phyloP scores from a whole-genome alignment of 2,797 vertebrate genomes.

The Cryptoprocta ferox region DNA sequence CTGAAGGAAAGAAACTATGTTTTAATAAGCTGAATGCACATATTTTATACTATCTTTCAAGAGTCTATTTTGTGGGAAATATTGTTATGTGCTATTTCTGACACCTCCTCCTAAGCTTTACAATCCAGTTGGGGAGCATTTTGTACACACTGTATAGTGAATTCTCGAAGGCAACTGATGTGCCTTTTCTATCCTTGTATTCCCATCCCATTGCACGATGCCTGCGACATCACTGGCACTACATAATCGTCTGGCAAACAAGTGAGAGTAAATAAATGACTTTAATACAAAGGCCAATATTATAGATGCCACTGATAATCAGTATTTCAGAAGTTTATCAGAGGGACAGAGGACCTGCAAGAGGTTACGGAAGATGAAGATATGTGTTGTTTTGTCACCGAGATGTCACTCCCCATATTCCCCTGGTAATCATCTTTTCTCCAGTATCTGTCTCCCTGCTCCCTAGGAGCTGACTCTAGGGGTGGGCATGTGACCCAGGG shows the following conservation, averaged over 20 bases:
- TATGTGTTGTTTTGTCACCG: background rate
- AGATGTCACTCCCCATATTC: background rate
- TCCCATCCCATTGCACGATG: background rate
- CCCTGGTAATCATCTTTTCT: background rate
- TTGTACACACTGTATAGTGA: background rate
- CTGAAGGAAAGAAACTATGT: background rate
- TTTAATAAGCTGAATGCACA: background rate
- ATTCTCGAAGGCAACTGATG: background rate
- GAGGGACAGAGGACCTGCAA: background rate
- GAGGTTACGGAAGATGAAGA: background rate
- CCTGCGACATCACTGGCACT: background rate
- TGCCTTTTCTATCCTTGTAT: background rate
- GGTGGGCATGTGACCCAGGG: background rate
- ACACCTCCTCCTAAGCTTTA: background rate
- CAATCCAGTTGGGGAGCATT: background rate
- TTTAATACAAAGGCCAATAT: background rate
- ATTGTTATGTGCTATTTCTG: background rate
- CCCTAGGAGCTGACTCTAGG: background rate
- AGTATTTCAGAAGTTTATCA: background rate
- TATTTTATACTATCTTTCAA: background rate
- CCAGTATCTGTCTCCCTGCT: background rate
- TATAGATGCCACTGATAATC: background rate
- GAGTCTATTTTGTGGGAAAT: background rate
- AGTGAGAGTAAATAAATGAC: background rate
- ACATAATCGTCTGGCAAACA: slow-evolving; percentile 5